These are phyloP conservation scores for Micrastur ruficollis DNA, from an alignment of 2,797 vertebrate genomes.

Conservation along the genomic window DNA sequence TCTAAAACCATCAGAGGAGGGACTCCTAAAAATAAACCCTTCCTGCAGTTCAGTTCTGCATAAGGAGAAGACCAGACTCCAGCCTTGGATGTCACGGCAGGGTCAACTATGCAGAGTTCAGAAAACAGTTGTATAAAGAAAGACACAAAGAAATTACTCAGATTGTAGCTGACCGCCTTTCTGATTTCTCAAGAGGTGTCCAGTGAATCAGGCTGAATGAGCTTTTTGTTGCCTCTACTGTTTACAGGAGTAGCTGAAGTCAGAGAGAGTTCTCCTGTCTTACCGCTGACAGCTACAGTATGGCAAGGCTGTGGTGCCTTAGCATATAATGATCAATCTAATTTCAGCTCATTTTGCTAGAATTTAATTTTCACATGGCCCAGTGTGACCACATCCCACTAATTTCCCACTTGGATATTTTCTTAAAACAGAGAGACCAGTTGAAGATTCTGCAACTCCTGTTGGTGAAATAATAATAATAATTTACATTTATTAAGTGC, in stretches of 20 bases:
- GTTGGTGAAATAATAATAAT: slow-evolving; percentile 55
- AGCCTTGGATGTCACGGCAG: neutral
- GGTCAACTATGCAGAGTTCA: slow-evolving; percentile 1
- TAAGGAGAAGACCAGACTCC: neutral
- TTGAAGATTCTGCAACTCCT: slow-evolving; percentile 56
- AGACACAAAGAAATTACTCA: slow-evolving; percentile 23
- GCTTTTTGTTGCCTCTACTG: slow-evolving; percentile 37
- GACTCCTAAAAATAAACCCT: neutral
- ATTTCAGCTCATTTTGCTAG: slow-evolving; percentile 56
- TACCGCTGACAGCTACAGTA: slow-evolving; percentile 45
- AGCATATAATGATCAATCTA: slow-evolving; percentile 46
- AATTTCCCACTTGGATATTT: slow-evolving; percentile 66
- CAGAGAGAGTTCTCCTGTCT: slow-evolving; percentile 14
- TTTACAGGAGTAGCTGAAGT: slow-evolving; percentile 38
- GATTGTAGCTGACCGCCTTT: neutral
- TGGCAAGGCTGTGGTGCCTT: neutral
- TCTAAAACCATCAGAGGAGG: neutral
- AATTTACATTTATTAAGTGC: slow-evolving; percentile 63
- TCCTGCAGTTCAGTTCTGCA: neutral
- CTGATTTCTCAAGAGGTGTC: slow-evolving; percentile 39
- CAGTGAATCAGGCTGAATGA: slow-evolving; percentile 29
- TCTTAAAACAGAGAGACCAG: slow-evolving; percentile 43
- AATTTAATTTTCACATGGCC: slow-evolving; percentile 60
- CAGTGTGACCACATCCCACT: slow-evolving; percentile 43
- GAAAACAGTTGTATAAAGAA: slow-evolving; percentile 27